Evolutionary conservation across 2,888 invertebrate genomes (phyloP).

Genomic region (Gari tellinella): DNA sequence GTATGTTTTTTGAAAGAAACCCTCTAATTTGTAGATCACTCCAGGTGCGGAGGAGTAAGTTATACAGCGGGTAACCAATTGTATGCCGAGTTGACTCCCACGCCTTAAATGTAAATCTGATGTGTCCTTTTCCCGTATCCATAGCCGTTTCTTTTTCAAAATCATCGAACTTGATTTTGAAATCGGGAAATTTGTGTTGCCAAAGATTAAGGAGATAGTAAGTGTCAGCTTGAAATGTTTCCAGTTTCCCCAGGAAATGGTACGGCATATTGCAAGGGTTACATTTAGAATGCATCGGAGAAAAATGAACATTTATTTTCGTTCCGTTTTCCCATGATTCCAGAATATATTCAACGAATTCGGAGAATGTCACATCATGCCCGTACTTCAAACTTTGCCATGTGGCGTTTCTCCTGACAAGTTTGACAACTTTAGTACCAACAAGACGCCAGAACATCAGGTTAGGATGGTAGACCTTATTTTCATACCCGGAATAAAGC

Average conservation of each 20-base stretch:
- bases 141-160: slow-evolving; percentile 65
- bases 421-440: slow-evolving; percentile 53
- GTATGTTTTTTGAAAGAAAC: slow-evolving; percentile 56
- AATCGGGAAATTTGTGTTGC: slow-evolving; percentile 39
- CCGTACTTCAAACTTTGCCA: slow-evolving; percentile 56
- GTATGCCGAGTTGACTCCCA: slow-evolving; percentile 25
- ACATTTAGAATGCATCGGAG: slow-evolving; percentile 64
- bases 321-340: slow-evolving; percentile 22
- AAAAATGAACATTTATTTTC: slow-evolving; percentile 64
- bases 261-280: slow-evolving; percentile 65
- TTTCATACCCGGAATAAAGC: slow-evolving; percentile 69
- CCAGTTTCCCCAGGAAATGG: slow-evolving; percentile 67
- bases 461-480: slow-evolving; percentile 72
- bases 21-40: slow-evolving; percentile 71
- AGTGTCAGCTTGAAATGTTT: slow-evolving; percentile 64
- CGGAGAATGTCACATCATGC: slow-evolving; percentile 71
- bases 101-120: slow-evolving; percentile 43
- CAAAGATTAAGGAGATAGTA: slow-evolving; percentile 51
- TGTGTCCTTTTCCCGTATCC: slow-evolving; percentile 33
- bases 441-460: slow-evolving; percentile 60
- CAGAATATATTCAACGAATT: slow-evolving; percentile 67
- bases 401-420: slow-evolving; percentile 33
- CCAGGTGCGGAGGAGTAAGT: slow-evolving; percentile 64
- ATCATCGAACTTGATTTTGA: slow-evolving; percentile 59
- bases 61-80: slow-evolving; percentile 62